A percentile compares a stretch with the other conserved stretches of the same genome.
Evolutionary conservation across 2,113 vertebrate genomes (phyloP).

Genomic region (Hemibagrus wyckioides): DNA sequence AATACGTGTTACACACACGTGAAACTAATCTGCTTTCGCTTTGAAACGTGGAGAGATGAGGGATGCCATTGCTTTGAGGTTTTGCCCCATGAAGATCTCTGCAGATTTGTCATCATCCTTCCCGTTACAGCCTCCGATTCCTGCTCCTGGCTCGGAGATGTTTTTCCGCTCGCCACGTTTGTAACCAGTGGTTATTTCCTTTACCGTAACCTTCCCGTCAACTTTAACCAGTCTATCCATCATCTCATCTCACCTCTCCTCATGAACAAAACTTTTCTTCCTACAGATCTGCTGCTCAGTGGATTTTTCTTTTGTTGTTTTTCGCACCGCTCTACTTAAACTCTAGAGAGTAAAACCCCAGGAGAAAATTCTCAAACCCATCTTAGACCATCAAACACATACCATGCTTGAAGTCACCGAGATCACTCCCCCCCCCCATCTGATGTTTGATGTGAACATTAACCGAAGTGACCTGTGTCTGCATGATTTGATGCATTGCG

Average conservation of each 20-base stretch:
- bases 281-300: not conserved
- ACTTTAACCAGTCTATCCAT: not conserved
- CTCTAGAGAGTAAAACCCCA: not conserved
- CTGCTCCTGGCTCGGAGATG: not conserved
- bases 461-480: not conserved
- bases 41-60: too few species aligned
- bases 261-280: not conserved
- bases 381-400: not conserved
- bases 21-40: not conserved
- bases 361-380: not conserved
- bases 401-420: not conserved
- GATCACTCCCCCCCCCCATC: not conserved
- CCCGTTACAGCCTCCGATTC: not conserved
- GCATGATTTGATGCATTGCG: not conserved
- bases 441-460: not conserved
- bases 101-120: not conserved
- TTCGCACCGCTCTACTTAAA: not conserved
- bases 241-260: not conserved
- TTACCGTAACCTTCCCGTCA: not conserved
- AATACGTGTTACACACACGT: not conserved
- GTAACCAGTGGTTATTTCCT: not conserved
- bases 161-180: not conserved
- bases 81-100: not conserved
- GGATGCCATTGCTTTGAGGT: not conserved
- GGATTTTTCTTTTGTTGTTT: not conserved